Conservation (phyloP, 2,113 vertebrate genomes). For the Siniperca chuatsi region DNA sequence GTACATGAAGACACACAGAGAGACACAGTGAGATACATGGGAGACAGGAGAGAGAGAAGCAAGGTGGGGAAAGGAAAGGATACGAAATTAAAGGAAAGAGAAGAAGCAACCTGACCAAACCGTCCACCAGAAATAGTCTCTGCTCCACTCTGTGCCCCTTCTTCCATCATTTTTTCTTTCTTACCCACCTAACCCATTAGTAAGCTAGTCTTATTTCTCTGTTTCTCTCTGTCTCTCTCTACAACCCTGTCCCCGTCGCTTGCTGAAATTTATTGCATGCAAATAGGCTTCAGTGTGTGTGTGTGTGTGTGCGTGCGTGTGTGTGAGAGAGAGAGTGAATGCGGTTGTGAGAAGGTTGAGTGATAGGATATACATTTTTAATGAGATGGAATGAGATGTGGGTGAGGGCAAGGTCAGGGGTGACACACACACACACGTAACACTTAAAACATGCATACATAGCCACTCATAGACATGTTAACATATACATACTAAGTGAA, state of each 20-base stretch:
- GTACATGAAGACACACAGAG: conserved; percentile 42
- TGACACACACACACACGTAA: conserved; percentile 45
- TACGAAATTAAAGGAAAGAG: background rate
- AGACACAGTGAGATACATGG: conserved; percentile 12
- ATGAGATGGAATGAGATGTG: conserved; percentile 96
- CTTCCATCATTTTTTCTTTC: conserved; percentile 3
- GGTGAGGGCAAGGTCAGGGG: conserved; percentile 79
- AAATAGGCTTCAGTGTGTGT: conserved; percentile 85
- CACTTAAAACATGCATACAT: conserved; percentile 37
- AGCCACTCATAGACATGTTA: conserved; percentile 56
- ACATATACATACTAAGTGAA: conserved; percentile 50
- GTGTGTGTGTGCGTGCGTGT: conserved; percentile 1
- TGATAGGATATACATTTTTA: conserved; percentile 99
- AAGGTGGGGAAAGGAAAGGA: background rate
- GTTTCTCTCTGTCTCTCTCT: conserved; percentile 17
- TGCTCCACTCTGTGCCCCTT: background rate
- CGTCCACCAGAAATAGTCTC: background rate
- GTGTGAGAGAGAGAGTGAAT: background rate
- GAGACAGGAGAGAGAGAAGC: conserved; percentile 1
- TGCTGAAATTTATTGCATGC: conserved; percentile 96
- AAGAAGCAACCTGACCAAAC: background rate
- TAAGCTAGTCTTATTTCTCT: conserved; percentile 6
- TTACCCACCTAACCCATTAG: conserved; percentile 28
- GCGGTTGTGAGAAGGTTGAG: conserved; percentile 79
- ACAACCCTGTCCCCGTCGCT: conserved; percentile 85